Base-by-base conservation (phyloP, 1,140 invertebrate species). In the Vanessa atalanta region DNA sequence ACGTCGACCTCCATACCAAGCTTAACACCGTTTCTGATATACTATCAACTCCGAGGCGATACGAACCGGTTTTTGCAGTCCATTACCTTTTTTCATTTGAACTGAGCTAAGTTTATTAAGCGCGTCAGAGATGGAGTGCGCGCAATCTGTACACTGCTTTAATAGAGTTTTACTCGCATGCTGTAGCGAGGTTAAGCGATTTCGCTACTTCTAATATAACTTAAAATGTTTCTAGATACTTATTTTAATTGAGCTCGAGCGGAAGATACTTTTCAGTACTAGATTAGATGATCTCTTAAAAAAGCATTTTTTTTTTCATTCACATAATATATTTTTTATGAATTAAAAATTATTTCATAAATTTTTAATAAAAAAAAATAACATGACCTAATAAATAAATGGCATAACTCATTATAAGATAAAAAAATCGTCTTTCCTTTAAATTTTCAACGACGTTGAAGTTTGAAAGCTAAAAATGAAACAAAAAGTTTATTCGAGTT, bases 51-150 rank as follows among this genome's bases (percentile, higher is more conserved):
- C 2, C 13, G 5, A 37, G 4, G 74, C 76, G 79, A 80, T 80
- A 79, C 74, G 79, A 76, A 65, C 78, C 66, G 72, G 76, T 83
- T 83, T 86, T 88, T 81, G 81, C 84, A 83, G 71, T 83, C 83
- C 86, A 88, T 88, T 88, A 88, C 78, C 68, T 80, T 83, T 87
- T 85, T 87, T 87, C 78, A 83, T 85, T 77, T 73, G 75, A 80
- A 64, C 73, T 70, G 66, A 78, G 83, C 82, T 85, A 82, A 88
- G 81, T 81, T 84, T 83, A 86, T 86, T 83, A 86, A 75, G 55
- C 51, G 70, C 78, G 80, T 78, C 72, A 70, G 72, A 79, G 70
- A 81, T 83, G 77, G 67, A 81, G 74, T 79, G 65, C 43, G 65
- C 47, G 73, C 47, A 55, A 61, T 61, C 47, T 70, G 70, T 47